Base-by-base conservation (phyloP, 2,113 vertebrate genomes). In the Macquaria australasica region DNA sequence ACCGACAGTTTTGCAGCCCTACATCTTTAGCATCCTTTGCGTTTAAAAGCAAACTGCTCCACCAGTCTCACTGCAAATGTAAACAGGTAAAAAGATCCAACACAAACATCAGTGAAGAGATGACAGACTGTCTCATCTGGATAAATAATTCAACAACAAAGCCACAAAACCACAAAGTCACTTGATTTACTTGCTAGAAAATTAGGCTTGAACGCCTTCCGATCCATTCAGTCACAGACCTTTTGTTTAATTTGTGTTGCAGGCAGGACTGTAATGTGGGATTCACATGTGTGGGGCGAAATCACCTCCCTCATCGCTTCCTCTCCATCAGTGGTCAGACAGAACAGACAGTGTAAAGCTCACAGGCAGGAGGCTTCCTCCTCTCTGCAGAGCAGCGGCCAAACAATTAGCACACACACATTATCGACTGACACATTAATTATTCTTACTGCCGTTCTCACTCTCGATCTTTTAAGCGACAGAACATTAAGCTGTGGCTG, bases 361-460 rank as follows among this genome's bases (percentile, higher is more conserved):
- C 60, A 1, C 69, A 18, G 58, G 23, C 69, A 7, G 79, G 12
- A 73, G 59, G 59, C 51, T 14, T n/a, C 78, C 31, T 60, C 1
- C 28, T 64, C 70, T 60, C 45, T 51, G 59, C 79, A 67, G 53
- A 79, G 81, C 50, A 20, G 43, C 5, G 14, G 77, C 53, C 82
- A 66, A 66, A 83, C 77, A 81, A 67, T 81, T 48, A 84, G 25
- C 78, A 20, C 77, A 31, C 45, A 63, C 45, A 21, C 69, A 81
- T 41, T 55, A 83, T 77, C 14, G n/a, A 60, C 73, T 28, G 69
- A 84, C 77, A 71, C 58, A 20, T 82, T 78, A 79, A 87, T 89
- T 67, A 89, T 87, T 75, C 59, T 45, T 8, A 28, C 80, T 53
- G 81, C 73, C 25, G 41, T 68, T 51, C 60, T 51, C 84, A 74